Percentiles rank a stretch among this genome's conserved stretches.
Evolutionary conservation across 2,888 invertebrate species (phyloP).

Genomic region (Cotesia congregata): DNA sequence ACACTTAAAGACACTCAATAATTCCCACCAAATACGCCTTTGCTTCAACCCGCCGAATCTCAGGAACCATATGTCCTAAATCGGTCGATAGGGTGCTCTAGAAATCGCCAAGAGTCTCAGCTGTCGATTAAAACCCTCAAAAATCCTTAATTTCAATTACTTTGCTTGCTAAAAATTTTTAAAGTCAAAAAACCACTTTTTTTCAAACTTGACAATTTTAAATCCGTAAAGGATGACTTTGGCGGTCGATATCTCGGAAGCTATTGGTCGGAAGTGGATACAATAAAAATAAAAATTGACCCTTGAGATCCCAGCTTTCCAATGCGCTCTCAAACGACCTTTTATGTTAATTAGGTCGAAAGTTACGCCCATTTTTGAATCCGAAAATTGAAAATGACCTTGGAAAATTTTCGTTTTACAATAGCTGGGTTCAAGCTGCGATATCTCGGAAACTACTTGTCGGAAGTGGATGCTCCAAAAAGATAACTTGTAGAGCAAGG

Average conservation of each 20-base stretch:
- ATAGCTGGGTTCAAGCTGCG: not conserved
- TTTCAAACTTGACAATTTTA: too few species aligned
- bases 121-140: too few species aligned
- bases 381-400: not conserved
- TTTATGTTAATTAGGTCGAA: not conserved
- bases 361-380: not conserved
- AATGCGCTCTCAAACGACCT: not conserved
- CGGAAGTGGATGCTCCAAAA: not conserved
- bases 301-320: not conserved
- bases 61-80: too few species aligned
- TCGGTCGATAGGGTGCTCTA: too few species aligned
- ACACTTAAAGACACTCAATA: slow-evolving; percentile 4
- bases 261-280: not conserved
- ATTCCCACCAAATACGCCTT: too few species aligned
- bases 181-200: too few species aligned
- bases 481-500: not conserved
- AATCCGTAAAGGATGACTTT: not conserved
- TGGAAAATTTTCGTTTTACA: not conserved
- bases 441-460: not conserved
- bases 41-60: too few species aligned
- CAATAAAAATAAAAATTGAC: not conserved
- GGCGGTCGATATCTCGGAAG: not conserved
- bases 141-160: too few species aligned
- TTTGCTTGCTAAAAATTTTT: too few species aligned
- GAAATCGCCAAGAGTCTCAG: too few species aligned